Percentiles rank a stretch among this genome's conserved stretches.
Evolutionary conservation across 2,797 vertebrate genomes (phyloP).

Genomic region (Microctenopoma steveboyesi): DNA sequence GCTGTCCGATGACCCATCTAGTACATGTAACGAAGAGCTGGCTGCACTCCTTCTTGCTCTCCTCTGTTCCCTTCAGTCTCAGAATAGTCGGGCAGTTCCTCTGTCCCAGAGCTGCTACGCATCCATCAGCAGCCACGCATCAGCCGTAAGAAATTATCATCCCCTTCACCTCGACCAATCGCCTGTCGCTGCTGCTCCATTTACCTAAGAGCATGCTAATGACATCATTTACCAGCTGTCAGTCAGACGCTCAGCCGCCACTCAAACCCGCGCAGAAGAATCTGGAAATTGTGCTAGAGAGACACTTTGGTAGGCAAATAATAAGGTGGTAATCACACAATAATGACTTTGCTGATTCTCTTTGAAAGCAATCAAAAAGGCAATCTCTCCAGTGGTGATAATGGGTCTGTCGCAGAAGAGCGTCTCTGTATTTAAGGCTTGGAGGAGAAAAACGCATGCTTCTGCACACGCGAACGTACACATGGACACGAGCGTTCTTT

Average conservation of each 20-base stretch:
- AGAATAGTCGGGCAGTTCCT: conserved; percentile 38
- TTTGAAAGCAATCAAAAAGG: conserved; percentile 64
- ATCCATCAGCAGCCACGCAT: conserved; percentile 50
- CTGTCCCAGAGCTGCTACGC: conserved; percentile 14
- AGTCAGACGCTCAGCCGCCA: conserved; percentile 58
- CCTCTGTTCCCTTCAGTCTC: conserved; percentile 20
- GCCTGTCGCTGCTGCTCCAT: conserved; percentile 48
- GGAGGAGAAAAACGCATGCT: conserved; percentile 12
- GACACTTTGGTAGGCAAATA: conserved; percentile 50
- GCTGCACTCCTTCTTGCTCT: conserved; percentile 3
- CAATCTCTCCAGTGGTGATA: conserved; percentile 47
- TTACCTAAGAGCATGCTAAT: conserved; percentile 68
- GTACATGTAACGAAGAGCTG: conserved; percentile 32
- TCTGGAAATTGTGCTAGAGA: conserved; percentile 44
- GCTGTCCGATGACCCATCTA: conserved; percentile 36
- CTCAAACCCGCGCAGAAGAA: conserved; percentile 36
- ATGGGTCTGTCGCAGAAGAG: conserved; percentile 14
- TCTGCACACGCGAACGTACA: background rate
- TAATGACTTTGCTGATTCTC: conserved; percentile 61
- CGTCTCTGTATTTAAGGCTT: conserved; percentile 15
- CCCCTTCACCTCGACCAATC: conserved; percentile 45
- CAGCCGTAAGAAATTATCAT: conserved; percentile 49
- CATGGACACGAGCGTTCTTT: background rate
- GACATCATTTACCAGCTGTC: conserved; percentile 72
- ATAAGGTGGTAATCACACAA: conserved; percentile 61